A percentile compares a stretch with the other conserved stretches of the same genome.
Evolutionary conservation across 2,113 vertebrate species (phyloP).

Genomic region (Cnemophilus loriae): DNA sequence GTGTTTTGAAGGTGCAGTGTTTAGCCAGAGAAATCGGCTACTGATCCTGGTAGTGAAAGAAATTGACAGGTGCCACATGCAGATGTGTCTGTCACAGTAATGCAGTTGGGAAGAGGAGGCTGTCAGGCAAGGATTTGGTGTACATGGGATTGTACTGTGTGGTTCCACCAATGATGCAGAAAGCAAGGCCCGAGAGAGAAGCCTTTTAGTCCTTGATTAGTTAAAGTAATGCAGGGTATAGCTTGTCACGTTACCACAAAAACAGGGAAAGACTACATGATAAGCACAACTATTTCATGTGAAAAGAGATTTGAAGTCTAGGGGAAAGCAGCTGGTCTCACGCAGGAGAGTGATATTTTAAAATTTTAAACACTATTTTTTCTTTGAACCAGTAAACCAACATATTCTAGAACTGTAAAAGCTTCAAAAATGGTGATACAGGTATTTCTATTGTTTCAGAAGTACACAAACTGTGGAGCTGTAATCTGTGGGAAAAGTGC

Average conservation of each 20-base stretch:
- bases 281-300: neutral
- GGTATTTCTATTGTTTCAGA: neutral
- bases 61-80: neutral
- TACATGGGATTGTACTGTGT: neutral
- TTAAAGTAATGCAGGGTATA: neutral
- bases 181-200: neutral
- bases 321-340: neutral
- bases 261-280: neutral
- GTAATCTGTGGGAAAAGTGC: neutral
- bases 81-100: neutral
- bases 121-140: neutral
- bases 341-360: neutral
- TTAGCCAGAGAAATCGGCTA: neutral
- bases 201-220: neutral
- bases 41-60: neutral
- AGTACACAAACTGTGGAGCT: neutral
- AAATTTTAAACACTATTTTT: neutral
- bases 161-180: neutral
- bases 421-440: neutral
- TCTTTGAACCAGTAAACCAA: neutral
- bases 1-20: neutral
- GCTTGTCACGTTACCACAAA: neutral
- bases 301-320: neutral
- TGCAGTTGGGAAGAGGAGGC: neutral
- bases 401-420: neutral